phyloP scores from a whole-genome alignment of 2,888 invertebrate species.

The Liposcelis brunnea region DNA sequence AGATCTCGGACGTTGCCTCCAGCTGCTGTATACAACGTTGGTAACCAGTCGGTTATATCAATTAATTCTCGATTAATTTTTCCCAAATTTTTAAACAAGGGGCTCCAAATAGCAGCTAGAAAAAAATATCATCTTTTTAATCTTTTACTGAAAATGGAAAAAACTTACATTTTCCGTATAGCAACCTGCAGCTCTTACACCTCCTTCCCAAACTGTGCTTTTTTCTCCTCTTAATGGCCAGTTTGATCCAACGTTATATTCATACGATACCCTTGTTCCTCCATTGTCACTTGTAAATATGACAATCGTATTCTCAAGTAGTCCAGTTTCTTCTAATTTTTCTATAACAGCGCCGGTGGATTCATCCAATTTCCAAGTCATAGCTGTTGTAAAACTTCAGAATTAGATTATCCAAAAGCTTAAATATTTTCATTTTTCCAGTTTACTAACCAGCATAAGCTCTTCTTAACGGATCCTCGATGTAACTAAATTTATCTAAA shows the following conservation, averaged over 20 bases:
- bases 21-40: slow-evolving; percentile 57
- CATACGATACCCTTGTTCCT: slow-evolving; percentile 56
- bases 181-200: slow-evolving; percentile 30
- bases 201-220: slow-evolving; percentile 74
- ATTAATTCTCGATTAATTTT: slow-evolving; percentile 51
- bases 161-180: too few relatives aligned
- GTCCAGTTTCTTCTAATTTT: slow-evolving; percentile 71
- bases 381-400: background rate
- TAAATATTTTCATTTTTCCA: too few relatives aligned
- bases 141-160: too few relatives aligned
- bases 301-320: slow-evolving; percentile 43
- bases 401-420: too few relatives aligned
- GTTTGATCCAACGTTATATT: slow-evolving; percentile 67
- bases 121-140: too few relatives aligned
- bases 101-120: slow-evolving; percentile 65
- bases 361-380: slow-evolving; percentile 74
- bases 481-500: slow-evolving; percentile 46
- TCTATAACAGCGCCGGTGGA: slow-evolving; percentile 85
- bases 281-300: slow-evolving; percentile 85
- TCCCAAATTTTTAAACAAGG: slow-evolving; percentile 37
- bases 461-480: slow-evolving; percentile 43
- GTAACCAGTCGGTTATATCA: slow-evolving; percentile 78
- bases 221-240: slow-evolving; percentile 65
- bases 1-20: slow-evolving; percentile 34
- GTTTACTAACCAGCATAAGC: slow-evolving; percentile 42